These are phyloP conservation scores for Prolemur simus DNA, from an alignment of 2,113 vertebrate species.

Conservation along the genomic window DNA sequence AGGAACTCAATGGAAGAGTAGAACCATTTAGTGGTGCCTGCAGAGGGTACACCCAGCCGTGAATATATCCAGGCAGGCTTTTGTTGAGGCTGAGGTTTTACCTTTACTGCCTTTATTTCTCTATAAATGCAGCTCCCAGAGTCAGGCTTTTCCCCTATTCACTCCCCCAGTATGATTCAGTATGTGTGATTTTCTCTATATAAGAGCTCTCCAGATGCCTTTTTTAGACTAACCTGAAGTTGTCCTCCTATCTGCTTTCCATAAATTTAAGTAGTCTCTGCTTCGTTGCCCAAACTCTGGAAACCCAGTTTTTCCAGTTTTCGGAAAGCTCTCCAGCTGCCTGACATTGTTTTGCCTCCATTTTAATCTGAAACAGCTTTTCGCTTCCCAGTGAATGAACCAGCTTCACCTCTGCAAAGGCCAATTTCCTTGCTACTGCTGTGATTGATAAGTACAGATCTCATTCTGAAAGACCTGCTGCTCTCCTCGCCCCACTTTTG, in stretches of 20 bases:
- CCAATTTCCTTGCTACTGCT: not conserved
- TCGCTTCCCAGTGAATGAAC: not conserved
- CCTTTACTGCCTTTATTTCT: constrained; percentile 13
- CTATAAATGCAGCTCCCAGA: not conserved
- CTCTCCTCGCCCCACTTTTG: not conserved
- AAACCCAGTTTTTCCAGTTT: constrained; percentile 40
- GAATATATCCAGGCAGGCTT: not conserved
- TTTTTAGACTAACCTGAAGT: constrained; percentile 47
- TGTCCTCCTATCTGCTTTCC: constrained; percentile 31
- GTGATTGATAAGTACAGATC: constrained; percentile 49
- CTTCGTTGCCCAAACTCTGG: constrained; percentile 39
- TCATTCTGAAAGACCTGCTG: constrained; percentile 12
- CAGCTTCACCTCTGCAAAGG: constrained; percentile 17
- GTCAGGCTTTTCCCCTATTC: not conserved
- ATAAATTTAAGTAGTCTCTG: constrained; percentile 9
- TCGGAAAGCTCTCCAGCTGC: constrained; percentile 45
- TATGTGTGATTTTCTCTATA: constrained; percentile 29
- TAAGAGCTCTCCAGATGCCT: constrained; percentile 5
- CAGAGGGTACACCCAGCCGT: not conserved
- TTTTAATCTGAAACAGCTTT: constrained; percentile 52
- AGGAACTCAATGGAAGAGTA: not conserved
- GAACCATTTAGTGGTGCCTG: not conserved
- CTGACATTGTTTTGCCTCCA: constrained; percentile 30
- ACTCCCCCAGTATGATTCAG: constrained; percentile 34
- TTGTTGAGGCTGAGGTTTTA: not conserved